These are phyloP conservation scores for Nycticebus coucang DNA, from an alignment of 2,113 vertebrate genomes.

Conservation along the genomic window DNA sequence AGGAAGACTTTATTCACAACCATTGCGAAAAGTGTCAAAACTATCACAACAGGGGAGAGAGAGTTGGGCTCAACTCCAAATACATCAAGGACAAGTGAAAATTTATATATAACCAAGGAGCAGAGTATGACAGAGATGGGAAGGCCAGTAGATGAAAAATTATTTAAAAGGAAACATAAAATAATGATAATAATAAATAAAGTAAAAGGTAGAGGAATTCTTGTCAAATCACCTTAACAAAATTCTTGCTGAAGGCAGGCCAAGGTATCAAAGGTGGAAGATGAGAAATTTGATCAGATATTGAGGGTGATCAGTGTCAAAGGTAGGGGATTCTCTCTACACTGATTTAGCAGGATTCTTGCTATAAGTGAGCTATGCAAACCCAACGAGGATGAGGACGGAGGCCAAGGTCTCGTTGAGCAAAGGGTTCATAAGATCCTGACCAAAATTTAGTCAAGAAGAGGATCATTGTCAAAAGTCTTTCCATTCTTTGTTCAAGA, in stretches of 20 bases:
- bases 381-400: not conserved
- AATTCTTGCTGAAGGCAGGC: not conserved
- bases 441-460: not conserved
- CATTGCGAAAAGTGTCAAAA: not conserved
- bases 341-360: not conserved
- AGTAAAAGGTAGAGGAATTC: no score
- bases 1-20: slow-evolving; percentile 7
- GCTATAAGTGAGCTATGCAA: not conserved
- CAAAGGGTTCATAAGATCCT: not conserved
- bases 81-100: not conserved
- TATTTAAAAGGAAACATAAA: not conserved
- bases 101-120: not conserved
- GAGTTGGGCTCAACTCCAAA: not conserved
- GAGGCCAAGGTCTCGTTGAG: not conserved
- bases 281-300: not conserved
- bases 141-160: not conserved
- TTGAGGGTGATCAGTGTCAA: not conserved
- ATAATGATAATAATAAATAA: no score
- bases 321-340: not conserved
- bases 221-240: no score
- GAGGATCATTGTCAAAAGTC: not conserved
- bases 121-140: not conserved
- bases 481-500: not conserved
- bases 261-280: not conserved
- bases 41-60: not conserved